Evolutionary conservation across 2,113 vertebrate species (phyloP).

Genomic region (Petaurus breviceps): DNA sequence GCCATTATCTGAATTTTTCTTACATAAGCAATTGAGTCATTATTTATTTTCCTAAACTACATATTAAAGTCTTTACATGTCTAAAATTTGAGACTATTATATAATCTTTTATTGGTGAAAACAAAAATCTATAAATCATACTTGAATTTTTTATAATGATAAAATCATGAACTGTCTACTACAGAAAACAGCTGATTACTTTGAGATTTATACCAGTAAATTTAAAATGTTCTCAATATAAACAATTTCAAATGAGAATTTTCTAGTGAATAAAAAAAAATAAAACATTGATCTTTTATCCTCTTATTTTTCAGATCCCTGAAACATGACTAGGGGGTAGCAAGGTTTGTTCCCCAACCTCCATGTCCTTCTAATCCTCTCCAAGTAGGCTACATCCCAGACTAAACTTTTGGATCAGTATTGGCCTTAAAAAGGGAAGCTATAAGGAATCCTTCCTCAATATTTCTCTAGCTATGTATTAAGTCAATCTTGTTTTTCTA

Average conservation of each 20-base stretch:
- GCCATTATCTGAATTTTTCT: not conserved
- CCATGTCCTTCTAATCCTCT: not conserved
- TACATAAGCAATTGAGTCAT: not conserved
- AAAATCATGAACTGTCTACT: not conserved
- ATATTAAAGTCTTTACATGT: not conserved
- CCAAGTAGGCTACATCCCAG: not conserved
- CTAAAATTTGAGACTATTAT: not conserved
- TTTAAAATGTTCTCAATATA: not conserved
- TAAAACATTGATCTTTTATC: not conserved
- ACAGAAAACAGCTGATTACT: not conserved
- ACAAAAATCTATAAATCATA: slow-evolving; percentile 30
- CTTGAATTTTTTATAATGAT: slow-evolving; percentile 3
- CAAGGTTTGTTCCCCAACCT: not conserved
- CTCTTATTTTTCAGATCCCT: not conserved
- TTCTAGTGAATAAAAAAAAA: not conserved
- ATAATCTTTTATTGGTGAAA: slow-evolving; percentile 7
- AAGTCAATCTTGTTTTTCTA: not conserved
- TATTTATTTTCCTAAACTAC: not conserved
- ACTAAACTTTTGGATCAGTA: not conserved
- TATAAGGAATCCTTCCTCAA: not conserved
- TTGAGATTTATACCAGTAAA: not conserved
- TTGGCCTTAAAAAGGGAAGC: not conserved
- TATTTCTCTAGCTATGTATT: not conserved
- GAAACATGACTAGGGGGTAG: not conserved
- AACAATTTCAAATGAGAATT: not conserved